A percentile compares a stretch with the other conserved stretches of the same genome.
These are phyloP conservation scores for Molorchus minor DNA, from an alignment of 2,888 invertebrate genomes.

Conservation along the genomic window DNA sequence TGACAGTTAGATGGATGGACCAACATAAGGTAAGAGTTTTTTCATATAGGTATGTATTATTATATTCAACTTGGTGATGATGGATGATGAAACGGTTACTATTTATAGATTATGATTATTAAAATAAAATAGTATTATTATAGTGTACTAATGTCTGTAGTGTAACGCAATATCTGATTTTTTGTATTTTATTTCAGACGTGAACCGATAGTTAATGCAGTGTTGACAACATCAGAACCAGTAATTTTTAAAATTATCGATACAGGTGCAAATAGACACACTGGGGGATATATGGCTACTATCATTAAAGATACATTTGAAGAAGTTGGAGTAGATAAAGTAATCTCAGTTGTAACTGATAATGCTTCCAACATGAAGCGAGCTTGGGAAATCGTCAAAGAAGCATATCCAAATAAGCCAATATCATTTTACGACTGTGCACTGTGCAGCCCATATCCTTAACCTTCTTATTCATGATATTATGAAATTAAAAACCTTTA, in stretches of 20 bases:
- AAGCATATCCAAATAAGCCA: not conserved
- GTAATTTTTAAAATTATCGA: conserved; percentile 1
- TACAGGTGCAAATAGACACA: not conserved
- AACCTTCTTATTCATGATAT: conserved; percentile 3
- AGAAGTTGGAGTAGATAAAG: not conserved
- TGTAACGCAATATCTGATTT: not conserved
- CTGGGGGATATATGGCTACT: not conserved
- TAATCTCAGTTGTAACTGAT: not conserved
- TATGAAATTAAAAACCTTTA: not conserved
- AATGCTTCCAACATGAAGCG: not conserved
- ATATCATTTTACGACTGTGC: not conserved
- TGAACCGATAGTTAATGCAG: not conserved
- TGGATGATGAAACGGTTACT: not conserved
- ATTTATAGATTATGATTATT: not conserved
- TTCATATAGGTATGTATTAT: not conserved
- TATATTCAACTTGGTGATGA: not conserved
- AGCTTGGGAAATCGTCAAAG: not conserved
- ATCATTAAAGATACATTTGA: not conserved
- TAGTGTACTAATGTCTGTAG: not conserved
- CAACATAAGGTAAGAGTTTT: not conserved
- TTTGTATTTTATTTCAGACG: not conserved
- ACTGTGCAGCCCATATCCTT: not conserved
- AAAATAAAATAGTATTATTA: not conserved
- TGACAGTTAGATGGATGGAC: not conserved
- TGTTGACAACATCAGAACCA: not conserved